Percentiles rank a stretch among this genome's conserved stretches.
Conservation (phyloP, 2,113 vertebrate species). For the Sylvilagus bachmani region DNA sequence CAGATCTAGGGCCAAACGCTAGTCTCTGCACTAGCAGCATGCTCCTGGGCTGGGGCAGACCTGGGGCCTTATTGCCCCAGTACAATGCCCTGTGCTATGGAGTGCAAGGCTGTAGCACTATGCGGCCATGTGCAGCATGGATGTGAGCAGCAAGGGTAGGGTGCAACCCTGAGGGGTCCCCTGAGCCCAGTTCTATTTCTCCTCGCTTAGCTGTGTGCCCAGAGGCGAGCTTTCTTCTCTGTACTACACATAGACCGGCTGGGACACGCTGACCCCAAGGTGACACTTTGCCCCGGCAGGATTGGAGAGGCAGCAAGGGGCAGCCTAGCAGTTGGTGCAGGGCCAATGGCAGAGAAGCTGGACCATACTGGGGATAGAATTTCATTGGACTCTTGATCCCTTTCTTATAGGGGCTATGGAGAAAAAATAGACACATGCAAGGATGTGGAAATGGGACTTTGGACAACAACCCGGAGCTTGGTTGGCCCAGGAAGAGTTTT, state of each 20-base stretch:
- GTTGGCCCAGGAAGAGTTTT: not conserved
- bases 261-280: rapidly evolving
- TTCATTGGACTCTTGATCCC: not conserved
- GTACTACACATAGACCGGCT: not conserved
- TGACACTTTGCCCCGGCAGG: not conserved
- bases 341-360: not conserved
- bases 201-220: not conserved
- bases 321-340: not conserved
- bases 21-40: not conserved
- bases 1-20: not conserved
- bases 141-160: not conserved
- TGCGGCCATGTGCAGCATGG: rapidly evolving
- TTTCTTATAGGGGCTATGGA: not conserved
- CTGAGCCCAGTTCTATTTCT: not conserved
- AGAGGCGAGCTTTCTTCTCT: not conserved
- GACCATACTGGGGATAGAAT: not conserved
- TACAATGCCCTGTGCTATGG: not conserved
- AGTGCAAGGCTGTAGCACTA: not conserved
- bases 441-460: not conserved
- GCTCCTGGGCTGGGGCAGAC: not conserved
- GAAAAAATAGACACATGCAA: not conserved
- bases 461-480: not conserved
- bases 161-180: too few species aligned
- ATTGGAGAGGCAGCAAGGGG: not conserved
- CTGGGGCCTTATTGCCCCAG: rapidly evolving